phyloP scores from a whole-genome alignment of 2,113 vertebrate species.

The Melanotaenia duboulayi region DNA sequence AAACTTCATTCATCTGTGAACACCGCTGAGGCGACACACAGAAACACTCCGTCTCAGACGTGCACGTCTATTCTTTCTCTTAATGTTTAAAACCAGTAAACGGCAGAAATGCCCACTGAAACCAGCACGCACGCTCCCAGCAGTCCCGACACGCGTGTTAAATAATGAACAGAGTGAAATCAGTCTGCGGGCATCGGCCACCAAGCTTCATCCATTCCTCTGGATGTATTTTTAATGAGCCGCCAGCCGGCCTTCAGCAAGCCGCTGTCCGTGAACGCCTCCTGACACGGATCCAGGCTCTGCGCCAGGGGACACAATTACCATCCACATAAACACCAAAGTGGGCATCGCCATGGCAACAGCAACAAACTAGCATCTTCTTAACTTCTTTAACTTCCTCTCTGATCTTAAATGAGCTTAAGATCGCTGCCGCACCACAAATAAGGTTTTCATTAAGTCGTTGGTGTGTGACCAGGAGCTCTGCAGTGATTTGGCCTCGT shows the following conservation, averaged over 20 bases:
- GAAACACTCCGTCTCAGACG: background rate
- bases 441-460: background rate
- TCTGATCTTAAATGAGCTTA: conserved; percentile 9
- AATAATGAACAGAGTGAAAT: conserved; percentile 85
- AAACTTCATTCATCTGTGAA: conserved; percentile 77
- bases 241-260: conserved; percentile 78
- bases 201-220: conserved; percentile 81
- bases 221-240: conserved; percentile 86
- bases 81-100: conserved; percentile 17
- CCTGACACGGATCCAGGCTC: conserved; percentile 46
- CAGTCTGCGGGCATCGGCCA: conserved; percentile 78
- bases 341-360: conserved; percentile 35
- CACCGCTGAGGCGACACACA: conserved; percentile 62
- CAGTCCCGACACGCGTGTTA: conserved; percentile 65
- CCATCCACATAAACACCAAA: conserved; percentile 56
- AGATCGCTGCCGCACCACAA: background rate
- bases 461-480: background rate
- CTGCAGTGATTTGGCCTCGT: conserved; percentile 4
- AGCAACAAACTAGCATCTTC: conserved; percentile 24
- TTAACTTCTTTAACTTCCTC: conserved; percentile 9
- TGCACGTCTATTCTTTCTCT: background rate
- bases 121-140: conserved; percentile 33
- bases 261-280: conserved; percentile 78
- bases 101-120: conserved; percentile 35
- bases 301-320: conserved; percentile 76